Base-by-base conservation (phyloP, 2,797 vertebrate genomes). In the Bucorvus abyssinicus region DNA sequence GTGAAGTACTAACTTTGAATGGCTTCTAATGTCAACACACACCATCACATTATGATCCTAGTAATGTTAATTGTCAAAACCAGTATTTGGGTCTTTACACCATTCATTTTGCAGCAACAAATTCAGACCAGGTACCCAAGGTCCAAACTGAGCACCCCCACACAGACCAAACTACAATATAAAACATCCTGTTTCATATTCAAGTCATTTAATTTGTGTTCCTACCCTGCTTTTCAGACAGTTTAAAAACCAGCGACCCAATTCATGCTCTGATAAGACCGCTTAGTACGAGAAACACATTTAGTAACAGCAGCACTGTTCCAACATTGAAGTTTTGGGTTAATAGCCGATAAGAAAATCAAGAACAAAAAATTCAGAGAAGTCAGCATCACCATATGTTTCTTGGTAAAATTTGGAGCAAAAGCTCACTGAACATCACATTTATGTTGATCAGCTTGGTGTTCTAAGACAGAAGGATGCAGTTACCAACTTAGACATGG, bases 201-300 rank as follows among this genome's bases (percentile, higher is more conserved):
- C 94, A 67, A 94, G 91, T 89, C 18, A 84, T 76, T 71, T 71
- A 59, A 80, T 95, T 95, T 84, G 81, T 82, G 44, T 69, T 92
- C 82, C 88, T 90, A 91, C 13, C 50, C 77, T 95, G 77, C 85
- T 59, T 87, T 87, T 71, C 52, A 85, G 73, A 94, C 83, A 94
- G 73, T 73, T 57, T 40, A 55, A 89, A 57, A 88, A 75, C n/a
- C 0, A 50, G 47, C 4, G 3, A 87, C 18, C 19, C 30, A 73
- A 40, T 32, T 73, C 3, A 29, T 61, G 87, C 52, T 87, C 32
- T 78, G 20, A 2, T 76, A 84, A 73, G 42, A 76, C 22, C 74
- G 19, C 27, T 26, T 9, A 79, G 63, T 15, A 50, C 0, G 2
- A 82, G 67, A 74, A 88, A 74, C 15, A 32, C 17, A 52, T 73